Evolutionary conservation across 2,797 vertebrate species (phyloP), one percentile per base, ranked within the genome.

Genomic region (Characodon lateralis): DNA sequence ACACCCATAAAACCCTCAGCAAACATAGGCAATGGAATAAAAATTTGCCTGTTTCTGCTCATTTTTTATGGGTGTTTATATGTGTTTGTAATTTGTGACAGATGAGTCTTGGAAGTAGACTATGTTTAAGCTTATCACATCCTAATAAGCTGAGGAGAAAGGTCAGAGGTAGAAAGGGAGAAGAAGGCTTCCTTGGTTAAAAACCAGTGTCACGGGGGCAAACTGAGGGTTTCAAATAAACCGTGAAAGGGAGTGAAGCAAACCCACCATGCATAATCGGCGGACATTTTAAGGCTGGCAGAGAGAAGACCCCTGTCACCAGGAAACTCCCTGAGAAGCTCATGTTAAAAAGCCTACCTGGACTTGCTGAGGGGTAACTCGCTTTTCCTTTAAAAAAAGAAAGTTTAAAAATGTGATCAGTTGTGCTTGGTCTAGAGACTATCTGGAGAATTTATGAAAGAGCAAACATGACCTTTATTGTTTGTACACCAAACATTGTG

Each of bases 71-170:
- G 83, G 76, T 76, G 83, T 80, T 85, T 78, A 31, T 31, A 31
- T 31, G 56, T 69, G 69, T 86, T 73, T 65, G 75, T 73, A 51
- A 85, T 76, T 22, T 82, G 65, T 79, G 65, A 73, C 72, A 78
- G 82, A 86, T 83, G 82, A 90, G 82, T 79, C 75, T 79, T 80
- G 84, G 85, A 77, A 72, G 78, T 74, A 89, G 86, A 94, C 92
- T 93, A 92, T 92, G 90, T 85, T 83, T 89, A 56, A 83, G 78
- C 81, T 92, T 93, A 91, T 93, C 92, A 73, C 5, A 22, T 0
- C n/a, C 24, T 58, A 51, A 63, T 74, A 84, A 88, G 76, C 84
- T 41, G 77, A 83, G 81, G 72, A 88, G 74, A 82, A 81, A 87
- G 86, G 80, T 77, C 77, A 86, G 83, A 78, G 81, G 81, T 70